Evolutionary conservation across 2,888 invertebrate species (phyloP).

Genomic region (Pandemis cinnamomeana): DNA sequence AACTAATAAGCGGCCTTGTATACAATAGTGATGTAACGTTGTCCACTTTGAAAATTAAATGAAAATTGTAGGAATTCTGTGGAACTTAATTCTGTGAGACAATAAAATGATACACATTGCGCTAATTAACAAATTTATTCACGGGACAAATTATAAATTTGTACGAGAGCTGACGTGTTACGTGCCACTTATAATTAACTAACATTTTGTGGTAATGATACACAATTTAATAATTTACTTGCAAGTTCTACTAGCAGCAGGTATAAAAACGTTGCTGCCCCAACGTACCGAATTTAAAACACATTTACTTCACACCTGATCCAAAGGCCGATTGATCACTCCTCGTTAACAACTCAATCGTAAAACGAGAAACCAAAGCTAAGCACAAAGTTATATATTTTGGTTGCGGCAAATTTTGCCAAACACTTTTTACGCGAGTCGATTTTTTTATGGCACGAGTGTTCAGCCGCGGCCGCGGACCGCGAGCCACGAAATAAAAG

Average conservation of each 20-base stretch:
- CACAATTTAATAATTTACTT: no score
- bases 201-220: no score
- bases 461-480: constrained; percentile 48
- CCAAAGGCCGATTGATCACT: constrained; percentile 9
- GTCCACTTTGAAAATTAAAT: neutral
- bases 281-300: neutral
- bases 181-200: no score
- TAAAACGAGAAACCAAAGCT: constrained; percentile 53
- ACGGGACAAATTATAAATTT: no score
- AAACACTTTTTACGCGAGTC: constrained; percentile 52
- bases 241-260: no score
- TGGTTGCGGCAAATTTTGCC: constrained; percentile 50
- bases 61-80: neutral
- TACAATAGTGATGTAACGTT: neutral
- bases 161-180: no score
- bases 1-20: neutral
- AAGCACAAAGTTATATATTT: constrained; percentile 53
- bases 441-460: constrained; percentile 56
- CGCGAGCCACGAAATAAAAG: constrained; percentile 38
- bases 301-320: neutral
- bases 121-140: no score
- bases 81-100: no score
- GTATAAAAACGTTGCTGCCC: neutral
- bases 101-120: no score
- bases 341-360: constrained; percentile 43